Conservation (phyloP, 2,888 invertebrate species). For the Subacronicta megacephala region DNA sequence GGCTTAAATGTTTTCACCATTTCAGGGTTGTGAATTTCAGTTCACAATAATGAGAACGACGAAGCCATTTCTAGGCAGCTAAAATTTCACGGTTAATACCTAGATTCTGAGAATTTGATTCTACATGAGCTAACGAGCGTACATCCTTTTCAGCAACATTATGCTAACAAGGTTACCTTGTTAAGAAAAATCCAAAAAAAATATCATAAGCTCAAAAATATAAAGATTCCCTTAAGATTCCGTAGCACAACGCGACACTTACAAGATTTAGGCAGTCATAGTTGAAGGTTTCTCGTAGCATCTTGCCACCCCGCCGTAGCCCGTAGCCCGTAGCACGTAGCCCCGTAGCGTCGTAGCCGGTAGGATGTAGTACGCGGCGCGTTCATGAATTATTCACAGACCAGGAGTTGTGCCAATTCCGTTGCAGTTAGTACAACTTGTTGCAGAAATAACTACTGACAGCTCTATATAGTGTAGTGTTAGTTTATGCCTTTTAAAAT, state of each 20-base stretch:
- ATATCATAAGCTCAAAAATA: conserved; percentile 7
- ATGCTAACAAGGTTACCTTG: too few relatives aligned
- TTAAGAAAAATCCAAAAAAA: conserved; percentile 1
- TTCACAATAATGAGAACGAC: too few relatives aligned
- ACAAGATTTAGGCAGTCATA: conserved; percentile 24
- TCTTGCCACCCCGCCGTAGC: conserved; percentile 12
- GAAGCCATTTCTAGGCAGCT: too few relatives aligned
- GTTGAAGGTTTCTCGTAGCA: conserved; percentile 26
- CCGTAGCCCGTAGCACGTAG: conserved; percentile 33
- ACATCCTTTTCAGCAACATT: too few relatives aligned
- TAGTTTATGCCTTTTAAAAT: conserved; percentile 52
- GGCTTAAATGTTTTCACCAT: too few relatives aligned
- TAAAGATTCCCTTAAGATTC: conserved; percentile 5
- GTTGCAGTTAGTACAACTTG: conserved; percentile 56
- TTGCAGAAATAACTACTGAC: conserved; percentile 53
- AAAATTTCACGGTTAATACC: too few relatives aligned
- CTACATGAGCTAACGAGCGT: not conserved
- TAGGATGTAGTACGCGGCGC: conserved; percentile 22
- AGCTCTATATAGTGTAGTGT: conserved; percentile 45
- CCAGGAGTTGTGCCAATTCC: conserved; percentile 53
- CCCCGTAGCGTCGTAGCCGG: conserved; percentile 32
- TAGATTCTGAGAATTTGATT: too few relatives aligned
- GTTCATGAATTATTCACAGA: conserved; percentile 53
- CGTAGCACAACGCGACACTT: conserved; percentile 1
- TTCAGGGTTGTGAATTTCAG: too few relatives aligned